Percentiles rank a stretch among this genome's conserved stretches.
These are phyloP conservation scores for Lordiphosa andalusiaca DNA, from an alignment of 2,888 invertebrate species.

Conservation along the genomic window DNA sequence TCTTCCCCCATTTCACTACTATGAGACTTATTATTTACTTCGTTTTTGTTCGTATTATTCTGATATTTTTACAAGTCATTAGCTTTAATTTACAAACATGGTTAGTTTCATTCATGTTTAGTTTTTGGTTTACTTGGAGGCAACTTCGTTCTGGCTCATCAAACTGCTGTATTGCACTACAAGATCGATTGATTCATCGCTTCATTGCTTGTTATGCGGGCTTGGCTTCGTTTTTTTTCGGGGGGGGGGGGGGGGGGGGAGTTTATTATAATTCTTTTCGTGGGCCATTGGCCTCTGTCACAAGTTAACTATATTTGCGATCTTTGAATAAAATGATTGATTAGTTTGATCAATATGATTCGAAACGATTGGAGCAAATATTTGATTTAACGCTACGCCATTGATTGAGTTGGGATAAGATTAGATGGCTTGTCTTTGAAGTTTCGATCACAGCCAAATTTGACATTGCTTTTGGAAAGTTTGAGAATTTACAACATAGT, in stretches of 20 bases:
- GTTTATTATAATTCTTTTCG: slow-evolving; percentile 29
- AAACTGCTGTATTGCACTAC: slow-evolving; percentile 18
- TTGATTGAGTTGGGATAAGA: too few species aligned
- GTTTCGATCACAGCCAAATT: too few species aligned
- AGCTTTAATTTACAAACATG: slow-evolving; percentile 70
- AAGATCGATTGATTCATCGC: slow-evolving; percentile 38
- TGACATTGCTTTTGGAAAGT: too few species aligned
- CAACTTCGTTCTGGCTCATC: slow-evolving; percentile 47
- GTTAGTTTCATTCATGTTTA: slow-evolving; percentile 54
- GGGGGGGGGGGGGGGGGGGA: neutral
- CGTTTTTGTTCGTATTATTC: slow-evolving; percentile 25
- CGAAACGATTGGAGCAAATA: slow-evolving; percentile 32
- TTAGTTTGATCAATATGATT: slow-evolving; percentile 56
- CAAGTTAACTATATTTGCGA: slow-evolving; percentile 22
- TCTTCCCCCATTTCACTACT: slow-evolving; percentile 28
- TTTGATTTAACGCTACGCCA: slow-evolving; percentile 52
- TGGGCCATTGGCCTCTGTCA: slow-evolving; percentile 36
- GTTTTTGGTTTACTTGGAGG: slow-evolving; percentile 26
- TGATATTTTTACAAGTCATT: slow-evolving; percentile 71
- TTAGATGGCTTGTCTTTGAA: too few species aligned
- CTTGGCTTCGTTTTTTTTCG: slow-evolving; percentile 34
- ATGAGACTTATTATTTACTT: slow-evolving; percentile 27
- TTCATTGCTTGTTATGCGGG: slow-evolving; percentile 28
- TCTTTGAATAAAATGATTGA: slow-evolving; percentile 57
- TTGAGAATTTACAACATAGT: too few species aligned